Base-by-base conservation (phyloP, 2,888 invertebrate genomes). In the Stenodema calcarata region DNA sequence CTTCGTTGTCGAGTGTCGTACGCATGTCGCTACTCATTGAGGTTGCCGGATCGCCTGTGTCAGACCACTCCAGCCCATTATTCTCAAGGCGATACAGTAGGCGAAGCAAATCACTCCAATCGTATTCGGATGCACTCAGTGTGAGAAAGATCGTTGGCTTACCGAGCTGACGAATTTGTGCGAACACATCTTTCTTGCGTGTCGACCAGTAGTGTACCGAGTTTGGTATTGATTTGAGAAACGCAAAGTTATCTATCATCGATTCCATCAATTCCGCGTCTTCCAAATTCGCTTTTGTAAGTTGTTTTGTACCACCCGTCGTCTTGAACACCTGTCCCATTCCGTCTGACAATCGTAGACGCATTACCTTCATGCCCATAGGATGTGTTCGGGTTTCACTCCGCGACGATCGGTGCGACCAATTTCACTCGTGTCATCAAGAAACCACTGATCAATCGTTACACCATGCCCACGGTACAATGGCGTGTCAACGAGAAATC, bases 401-500 rank as follows among this genome's bases (percentile, higher is more conserved):
- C 73, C 73, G 87, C 90, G 91, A 85, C 91, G 89, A 88, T 91
- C 91, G 70, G 88, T 27, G 3, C 91, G 89, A 89, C 91, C 88
- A 88, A 91, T 44, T 88, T 91, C 84, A 42, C 84, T 84, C 27
- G 84, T 73, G n/a, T n/a, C n/a, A n/a, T n/a, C n/a, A n/a, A n/a
- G n/a, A n/a, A n/a, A n/a, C n/a, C n/a, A n/a, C n/a, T n/a, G n/a
- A n/a, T n/a, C n/a, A n/a, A n/a, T n/a, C n/a, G n/a, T n/a, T n/a
- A n/a, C n/a, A n/a, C n/a, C n/a, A n/a, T n/a, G n/a, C n/a, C n/a
- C n/a, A n/a, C n/a, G n/a, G n/a, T n/a, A n/a, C n/a, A n/a, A n/a
- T n/a, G n/a, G n/a, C n/a, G n/a, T n/a, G n/a, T n/a, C n/a, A n/a
- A n/a, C n/a, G n/a, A n/a, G n/a, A n/a, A n/a, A n/a, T n/a, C n/a